Conservation (phyloP, 1,140 invertebrate genomes). For the Trichonephila clavipes region DNA sequence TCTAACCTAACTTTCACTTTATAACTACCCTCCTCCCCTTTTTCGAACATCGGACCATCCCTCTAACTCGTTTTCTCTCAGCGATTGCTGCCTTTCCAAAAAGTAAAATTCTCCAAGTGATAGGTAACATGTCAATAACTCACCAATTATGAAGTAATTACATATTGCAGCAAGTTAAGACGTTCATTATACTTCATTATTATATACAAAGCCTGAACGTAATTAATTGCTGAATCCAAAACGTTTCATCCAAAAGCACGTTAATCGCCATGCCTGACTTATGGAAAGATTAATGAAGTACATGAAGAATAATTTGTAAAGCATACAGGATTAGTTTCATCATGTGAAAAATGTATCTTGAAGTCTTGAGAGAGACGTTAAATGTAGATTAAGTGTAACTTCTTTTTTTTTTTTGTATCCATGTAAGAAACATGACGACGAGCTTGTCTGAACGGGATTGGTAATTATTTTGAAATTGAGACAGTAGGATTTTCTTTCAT, state of each 20-base stretch:
- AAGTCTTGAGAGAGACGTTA: not conserved
- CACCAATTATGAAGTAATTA: slow-evolving; percentile 40
- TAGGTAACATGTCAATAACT: slow-evolving; percentile 38
- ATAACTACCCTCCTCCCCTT: not conserved
- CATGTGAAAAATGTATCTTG: not conserved
- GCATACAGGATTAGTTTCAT: not conserved
- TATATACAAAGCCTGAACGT: not conserved
- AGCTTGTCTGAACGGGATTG: no score
- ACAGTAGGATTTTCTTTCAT: no score
- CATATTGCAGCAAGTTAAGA: not conserved
- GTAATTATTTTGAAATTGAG: no score
- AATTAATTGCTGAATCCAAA: slow-evolving; percentile 44
- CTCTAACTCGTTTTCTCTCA: not conserved
- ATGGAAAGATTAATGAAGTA: not conserved
- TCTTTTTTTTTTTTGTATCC: not conserved
- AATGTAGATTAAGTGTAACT: not conserved
- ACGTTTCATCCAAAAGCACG: not conserved
- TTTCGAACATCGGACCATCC: not conserved
- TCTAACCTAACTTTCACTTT: not conserved
- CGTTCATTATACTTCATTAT: slow-evolving; percentile 4
- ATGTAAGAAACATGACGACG: no score
- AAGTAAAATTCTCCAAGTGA: not conserved
- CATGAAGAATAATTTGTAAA: not conserved
- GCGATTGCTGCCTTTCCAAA: not conserved
- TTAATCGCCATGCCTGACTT: not conserved